These are phyloP conservation scores for Anagrus nilaparvatae DNA, from an alignment of 1,140 invertebrate genomes.

Conservation along the genomic window DNA sequence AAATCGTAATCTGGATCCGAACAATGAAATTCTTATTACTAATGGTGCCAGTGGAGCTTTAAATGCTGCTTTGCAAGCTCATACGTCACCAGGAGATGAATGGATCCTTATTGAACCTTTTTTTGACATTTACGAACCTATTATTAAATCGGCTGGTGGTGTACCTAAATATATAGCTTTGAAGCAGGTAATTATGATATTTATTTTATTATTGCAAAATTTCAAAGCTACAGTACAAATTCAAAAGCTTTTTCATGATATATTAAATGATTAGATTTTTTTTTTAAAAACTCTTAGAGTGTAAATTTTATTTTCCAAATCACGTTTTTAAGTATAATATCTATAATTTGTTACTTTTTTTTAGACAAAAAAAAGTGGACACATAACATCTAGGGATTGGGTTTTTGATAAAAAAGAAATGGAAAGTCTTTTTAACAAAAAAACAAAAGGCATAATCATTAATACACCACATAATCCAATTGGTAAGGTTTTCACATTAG, in stretches of 20 bases:
- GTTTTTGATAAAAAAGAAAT: slow-evolving; percentile 76
- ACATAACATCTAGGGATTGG: slow-evolving; percentile 73
- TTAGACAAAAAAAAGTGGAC: slow-evolving; percentile 35
- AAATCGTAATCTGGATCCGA: slow-evolving; percentile 61
- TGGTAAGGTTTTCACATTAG: slow-evolving; percentile 74
- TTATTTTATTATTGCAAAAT: no score
- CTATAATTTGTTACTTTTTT: no score
- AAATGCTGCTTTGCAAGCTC: slow-evolving; percentile 74
- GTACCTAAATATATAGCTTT: slow-evolving; percentile 79
- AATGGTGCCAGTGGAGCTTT: slow-evolving; percentile 86
- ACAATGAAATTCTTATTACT: slow-evolving; percentile 79
- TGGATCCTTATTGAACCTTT: slow-evolving; percentile 97
- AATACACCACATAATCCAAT: slow-evolving; percentile 96
- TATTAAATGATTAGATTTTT: slow-evolving; percentile 1
- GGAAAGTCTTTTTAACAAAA: slow-evolving; percentile 66
- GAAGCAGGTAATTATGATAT: slow-evolving; percentile 57
- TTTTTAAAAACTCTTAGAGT: neutral
- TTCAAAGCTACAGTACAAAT: no score
- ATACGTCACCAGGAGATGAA: slow-evolving; percentile 76
- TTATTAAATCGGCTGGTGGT: slow-evolving; percentile 81
- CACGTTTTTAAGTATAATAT: no score
- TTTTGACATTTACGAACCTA: slow-evolving; percentile 95
- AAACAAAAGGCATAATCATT: slow-evolving; percentile 91
- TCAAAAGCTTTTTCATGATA: no score
- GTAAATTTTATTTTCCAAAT: neutral